Conservation (phyloP, 2,888 invertebrate genomes). For the Liposcelis brunnea region DNA sequence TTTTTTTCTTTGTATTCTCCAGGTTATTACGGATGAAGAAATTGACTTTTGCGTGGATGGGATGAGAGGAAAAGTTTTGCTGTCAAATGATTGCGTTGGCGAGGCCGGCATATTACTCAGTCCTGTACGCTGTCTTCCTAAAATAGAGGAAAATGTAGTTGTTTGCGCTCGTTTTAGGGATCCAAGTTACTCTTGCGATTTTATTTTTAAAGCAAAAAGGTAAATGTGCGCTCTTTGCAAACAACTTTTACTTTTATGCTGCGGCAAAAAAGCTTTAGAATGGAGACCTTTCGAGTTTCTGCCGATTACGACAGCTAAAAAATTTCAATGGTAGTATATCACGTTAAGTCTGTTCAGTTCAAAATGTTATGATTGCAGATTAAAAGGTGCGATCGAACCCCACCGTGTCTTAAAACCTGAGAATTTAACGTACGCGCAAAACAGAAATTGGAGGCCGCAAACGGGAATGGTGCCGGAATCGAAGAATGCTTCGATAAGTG, state of each 20-base stretch:
- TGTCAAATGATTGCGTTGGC: slow-evolving; percentile 50
- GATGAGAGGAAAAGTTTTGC: slow-evolving; percentile 62
- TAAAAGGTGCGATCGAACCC: slow-evolving; percentile 51
- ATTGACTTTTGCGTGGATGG: slow-evolving; percentile 57
- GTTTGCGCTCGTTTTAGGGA: slow-evolving; percentile 52
- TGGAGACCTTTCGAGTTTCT: no score
- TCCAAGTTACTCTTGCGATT: slow-evolving; percentile 55
- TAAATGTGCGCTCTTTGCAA: slow-evolving; percentile 22
- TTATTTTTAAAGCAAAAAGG: slow-evolving; percentile 58
- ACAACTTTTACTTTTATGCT: slow-evolving; percentile 25
- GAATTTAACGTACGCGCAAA: slow-evolving; percentile 43
- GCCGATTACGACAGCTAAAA: no score
- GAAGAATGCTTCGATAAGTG: slow-evolving; percentile 44
- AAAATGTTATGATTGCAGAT: slow-evolving; percentile 5
- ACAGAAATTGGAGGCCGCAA: slow-evolving; percentile 56
- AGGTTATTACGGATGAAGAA: slow-evolving; percentile 30
- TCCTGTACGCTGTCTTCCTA: slow-evolving; percentile 24
- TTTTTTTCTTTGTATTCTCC: no score
- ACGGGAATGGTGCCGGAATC: slow-evolving; percentile 55
- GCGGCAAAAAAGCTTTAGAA: slow-evolving; percentile 1
- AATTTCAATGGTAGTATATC: no score
- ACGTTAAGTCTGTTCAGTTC: no score
- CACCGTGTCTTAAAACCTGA: slow-evolving; percentile 61
- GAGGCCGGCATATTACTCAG: slow-evolving; percentile 41
- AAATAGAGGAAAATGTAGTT: slow-evolving; percentile 31